Percentiles rank a stretch among this genome's conserved stretches.
These are phyloP conservation scores for Corvus hawaiiensis DNA, from an alignment of 2,113 vertebrate species.

Conservation along the genomic window DNA sequence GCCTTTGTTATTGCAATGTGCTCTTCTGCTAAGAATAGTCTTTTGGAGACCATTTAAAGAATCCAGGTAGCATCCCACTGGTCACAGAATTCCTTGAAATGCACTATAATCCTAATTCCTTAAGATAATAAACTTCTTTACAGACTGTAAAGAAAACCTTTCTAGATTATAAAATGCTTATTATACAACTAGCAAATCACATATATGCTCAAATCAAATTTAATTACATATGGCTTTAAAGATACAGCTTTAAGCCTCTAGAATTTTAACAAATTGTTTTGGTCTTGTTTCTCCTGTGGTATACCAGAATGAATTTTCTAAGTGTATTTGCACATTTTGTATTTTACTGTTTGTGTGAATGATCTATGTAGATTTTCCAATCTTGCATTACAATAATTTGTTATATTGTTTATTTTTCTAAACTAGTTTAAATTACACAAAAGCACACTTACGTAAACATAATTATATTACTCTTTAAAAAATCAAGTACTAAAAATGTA, in stretches of 20 bases:
- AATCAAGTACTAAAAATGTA: neutral
- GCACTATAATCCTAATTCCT: neutral
- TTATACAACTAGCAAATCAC: neutral
- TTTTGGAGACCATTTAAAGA: neutral
- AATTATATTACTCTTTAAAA: neutral
- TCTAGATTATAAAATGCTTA: neutral
- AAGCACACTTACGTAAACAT: neutral
- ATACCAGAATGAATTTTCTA: neutral
- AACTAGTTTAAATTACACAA: neutral
- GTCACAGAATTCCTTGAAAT: conserved; percentile 2
- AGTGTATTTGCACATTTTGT: neutral
- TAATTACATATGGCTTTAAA: neutral
- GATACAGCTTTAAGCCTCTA: neutral
- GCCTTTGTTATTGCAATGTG: neutral
- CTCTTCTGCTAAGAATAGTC: neutral
- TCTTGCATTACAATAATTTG: neutral
- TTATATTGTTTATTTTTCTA: neutral
- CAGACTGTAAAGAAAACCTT: neutral
- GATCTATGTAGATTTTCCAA: neutral
- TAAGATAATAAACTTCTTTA: neutral
- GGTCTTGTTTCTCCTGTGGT: neutral
- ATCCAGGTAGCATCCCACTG: neutral
- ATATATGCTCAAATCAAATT: neutral
- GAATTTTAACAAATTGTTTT: neutral
- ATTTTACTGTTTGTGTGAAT: neutral